phyloP scores from a whole-genome alignment of 2,888 invertebrate genomes.

The Syrphus vitripennis region DNA sequence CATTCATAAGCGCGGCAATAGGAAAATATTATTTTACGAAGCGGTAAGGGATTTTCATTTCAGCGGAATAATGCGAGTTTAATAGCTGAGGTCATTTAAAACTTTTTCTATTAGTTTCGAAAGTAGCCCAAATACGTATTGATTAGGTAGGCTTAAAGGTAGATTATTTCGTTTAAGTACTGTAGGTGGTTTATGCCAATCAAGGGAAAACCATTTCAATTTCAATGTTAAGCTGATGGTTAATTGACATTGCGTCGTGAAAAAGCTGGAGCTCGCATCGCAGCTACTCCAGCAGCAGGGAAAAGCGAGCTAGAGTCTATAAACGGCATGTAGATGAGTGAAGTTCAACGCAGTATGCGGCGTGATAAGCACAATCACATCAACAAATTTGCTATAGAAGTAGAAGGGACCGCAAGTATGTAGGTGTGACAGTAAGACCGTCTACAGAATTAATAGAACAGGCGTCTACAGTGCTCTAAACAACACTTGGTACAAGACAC shows the following conservation, averaged over 20 bases:
- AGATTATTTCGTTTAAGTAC: not conserved
- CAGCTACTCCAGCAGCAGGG: no score
- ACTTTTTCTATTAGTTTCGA: not conserved
- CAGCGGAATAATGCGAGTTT: not conserved
- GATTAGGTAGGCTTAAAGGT: not conserved
- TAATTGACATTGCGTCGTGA: not conserved
- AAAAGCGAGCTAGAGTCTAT: no score
- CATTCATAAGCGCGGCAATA: not conserved
- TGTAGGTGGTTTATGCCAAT: not conserved
- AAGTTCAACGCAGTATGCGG: no score
- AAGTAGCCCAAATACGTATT: not conserved
- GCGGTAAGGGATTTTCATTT: conserved; percentile 3
- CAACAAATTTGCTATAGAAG: no score
- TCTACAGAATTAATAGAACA: no score
- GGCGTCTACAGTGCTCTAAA: no score
- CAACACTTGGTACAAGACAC: no score
- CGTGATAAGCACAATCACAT: no score
- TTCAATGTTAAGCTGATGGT: not conserved
- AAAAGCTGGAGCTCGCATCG: no score
- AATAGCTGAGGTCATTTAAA: not conserved
- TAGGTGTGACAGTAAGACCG: no score
- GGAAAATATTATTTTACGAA: not conserved
- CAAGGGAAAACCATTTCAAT: not conserved
- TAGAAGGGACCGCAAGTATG: no score
- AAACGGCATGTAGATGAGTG: no score